Evolutionary conservation across 2,797 vertebrate species (phyloP).

Genomic region (Oreochromis grahami): DNA sequence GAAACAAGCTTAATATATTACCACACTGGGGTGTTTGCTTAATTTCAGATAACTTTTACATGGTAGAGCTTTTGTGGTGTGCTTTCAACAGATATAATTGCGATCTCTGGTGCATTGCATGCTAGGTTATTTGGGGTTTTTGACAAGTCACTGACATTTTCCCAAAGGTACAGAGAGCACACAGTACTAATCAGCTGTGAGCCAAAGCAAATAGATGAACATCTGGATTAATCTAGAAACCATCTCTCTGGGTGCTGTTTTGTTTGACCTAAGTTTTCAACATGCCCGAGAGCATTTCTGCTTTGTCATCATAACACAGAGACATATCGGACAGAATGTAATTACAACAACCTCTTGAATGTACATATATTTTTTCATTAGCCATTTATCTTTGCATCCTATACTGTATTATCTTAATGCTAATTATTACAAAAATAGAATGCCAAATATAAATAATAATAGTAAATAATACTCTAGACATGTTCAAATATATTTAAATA

Average conservation of each 20-base stretch:
- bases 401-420: not conserved
- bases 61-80: not conserved
- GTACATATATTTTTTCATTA: not conserved
- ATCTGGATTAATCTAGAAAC: not conserved
- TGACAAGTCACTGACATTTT: conserved; percentile 35
- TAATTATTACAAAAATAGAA: not conserved
- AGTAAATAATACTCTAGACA: not conserved
- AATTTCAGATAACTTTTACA: not conserved
- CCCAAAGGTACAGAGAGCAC: not conserved
- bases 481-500: not conserved
- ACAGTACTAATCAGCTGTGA: conserved; percentile 6
- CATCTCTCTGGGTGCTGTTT: not conserved
- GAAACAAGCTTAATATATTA: not conserved
- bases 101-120: not conserved
- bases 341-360: not conserved
- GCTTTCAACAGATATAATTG: not conserved
- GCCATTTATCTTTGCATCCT: not conserved
- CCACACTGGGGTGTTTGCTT: not conserved
- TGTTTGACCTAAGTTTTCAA: not conserved
- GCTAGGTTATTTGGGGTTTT: not conserved
- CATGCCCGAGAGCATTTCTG: not conserved
- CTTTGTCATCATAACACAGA: conserved; percentile 1
- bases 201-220: conserved; percentile 48
- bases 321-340: not conserved
- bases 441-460: not conserved